Percentiles rank a stretch among this genome's conserved stretches.
Conservation (phyloP, 2,888 invertebrate species). For the Furcula furcula region DNA sequence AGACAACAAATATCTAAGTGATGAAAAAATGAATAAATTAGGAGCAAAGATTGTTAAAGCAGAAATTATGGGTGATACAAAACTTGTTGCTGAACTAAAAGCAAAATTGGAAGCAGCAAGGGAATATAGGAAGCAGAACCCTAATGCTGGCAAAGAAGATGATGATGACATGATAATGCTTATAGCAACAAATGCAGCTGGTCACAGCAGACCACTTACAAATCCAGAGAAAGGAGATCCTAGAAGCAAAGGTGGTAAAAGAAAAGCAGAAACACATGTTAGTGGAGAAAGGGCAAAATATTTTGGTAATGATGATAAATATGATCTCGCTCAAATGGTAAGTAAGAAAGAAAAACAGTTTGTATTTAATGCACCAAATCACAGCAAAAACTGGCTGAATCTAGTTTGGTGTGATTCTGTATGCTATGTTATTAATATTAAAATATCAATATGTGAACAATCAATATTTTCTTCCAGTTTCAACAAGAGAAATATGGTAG, state of each 20-base stretch:
- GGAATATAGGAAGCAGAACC: slow-evolving; percentile 69
- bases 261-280: slow-evolving; percentile 86
- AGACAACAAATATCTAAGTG: slow-evolving; percentile 78
- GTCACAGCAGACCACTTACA: slow-evolving; percentile 85
- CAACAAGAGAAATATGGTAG: slow-evolving; percentile 90
- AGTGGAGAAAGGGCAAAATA: slow-evolving; percentile 89
- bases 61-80: slow-evolving; percentile 93
- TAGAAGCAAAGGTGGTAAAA: slow-evolving; percentile 68
- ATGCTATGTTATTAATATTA: no score
- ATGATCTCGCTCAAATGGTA: slow-evolving; percentile 92
- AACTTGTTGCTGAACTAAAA: slow-evolving; percentile 86
- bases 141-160: slow-evolving; percentile 46
- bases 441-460: no score
- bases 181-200: slow-evolving; percentile 85
- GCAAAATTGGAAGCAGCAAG: slow-evolving; percentile 87
- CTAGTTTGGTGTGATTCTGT: no score
- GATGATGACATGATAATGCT: slow-evolving; percentile 83
- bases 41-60: slow-evolving; percentile 96
- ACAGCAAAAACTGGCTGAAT: no score
- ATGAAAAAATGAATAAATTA: slow-evolving; percentile 94
- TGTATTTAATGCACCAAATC: no score
- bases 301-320: slow-evolving; percentile 95
- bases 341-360: no score
- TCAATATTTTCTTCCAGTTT: slow-evolving; percentile 79
- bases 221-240: slow-evolving; percentile 64